A percentile compares a stretch with the other conserved stretches of the same genome.
These are phyloP conservation scores for Siphonodentalium dalli DNA, from an alignment of 2,888 invertebrate genomes.

Conservation along the genomic window DNA sequence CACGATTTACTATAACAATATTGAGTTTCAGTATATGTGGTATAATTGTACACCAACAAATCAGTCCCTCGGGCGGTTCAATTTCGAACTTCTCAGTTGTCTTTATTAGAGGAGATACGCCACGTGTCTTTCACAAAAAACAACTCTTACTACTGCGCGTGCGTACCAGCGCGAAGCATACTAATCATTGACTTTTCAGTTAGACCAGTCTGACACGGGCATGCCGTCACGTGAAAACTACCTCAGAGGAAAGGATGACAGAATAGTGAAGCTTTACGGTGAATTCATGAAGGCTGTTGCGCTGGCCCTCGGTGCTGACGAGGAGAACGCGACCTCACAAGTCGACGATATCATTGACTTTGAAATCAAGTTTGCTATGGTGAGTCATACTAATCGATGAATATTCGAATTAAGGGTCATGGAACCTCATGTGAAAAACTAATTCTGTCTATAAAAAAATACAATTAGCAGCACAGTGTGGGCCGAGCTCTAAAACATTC, in stretches of 20 bases:
- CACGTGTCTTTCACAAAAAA: too few relatives aligned
- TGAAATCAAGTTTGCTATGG: constrained; percentile 88
- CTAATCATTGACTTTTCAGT: constrained; percentile 67
- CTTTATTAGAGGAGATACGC: too few relatives aligned
- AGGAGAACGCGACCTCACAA: constrained; percentile 74
- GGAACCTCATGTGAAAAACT: background rate
- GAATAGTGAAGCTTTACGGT: constrained; percentile 81
- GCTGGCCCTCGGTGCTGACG: constrained; percentile 80
- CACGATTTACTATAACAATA: too few relatives aligned
- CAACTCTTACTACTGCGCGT: too few relatives aligned
- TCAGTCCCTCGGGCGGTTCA: too few relatives aligned
- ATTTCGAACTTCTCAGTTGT: too few relatives aligned
- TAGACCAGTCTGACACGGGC: constrained; percentile 88
- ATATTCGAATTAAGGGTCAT: too few relatives aligned
- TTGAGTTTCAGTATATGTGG: too few relatives aligned
- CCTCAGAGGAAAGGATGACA: constrained; percentile 48
- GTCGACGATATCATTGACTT: constrained; percentile 81
- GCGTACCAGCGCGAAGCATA: too few relatives aligned
- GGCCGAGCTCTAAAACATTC: too few relatives aligned
- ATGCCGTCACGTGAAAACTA: constrained; percentile 88
- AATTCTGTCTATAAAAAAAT: background rate
- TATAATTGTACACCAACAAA: too few relatives aligned
- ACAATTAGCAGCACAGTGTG: background rate
- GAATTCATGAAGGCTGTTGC: constrained; percentile 91
- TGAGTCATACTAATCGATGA: constrained; percentile 68